Evolutionary conservation across 2,113 vertebrate species (phyloP), one percentile per base, ranked within the genome.

Genomic region (Albula goreensis): DNA sequence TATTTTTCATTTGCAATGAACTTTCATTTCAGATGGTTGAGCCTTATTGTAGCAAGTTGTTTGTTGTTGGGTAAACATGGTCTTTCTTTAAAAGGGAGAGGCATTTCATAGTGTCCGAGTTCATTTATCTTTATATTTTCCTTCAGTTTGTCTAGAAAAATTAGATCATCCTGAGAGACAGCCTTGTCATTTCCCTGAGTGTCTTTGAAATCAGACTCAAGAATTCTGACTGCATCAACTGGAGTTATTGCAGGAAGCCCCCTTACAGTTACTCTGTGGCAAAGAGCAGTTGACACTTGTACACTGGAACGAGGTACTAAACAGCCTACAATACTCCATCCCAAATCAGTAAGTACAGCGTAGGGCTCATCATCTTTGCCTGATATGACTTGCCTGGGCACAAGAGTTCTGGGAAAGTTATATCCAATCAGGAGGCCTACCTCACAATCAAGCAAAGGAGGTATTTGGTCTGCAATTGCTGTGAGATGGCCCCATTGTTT

Each of bases 141-240:
- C 13, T 79, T 51, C 11, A 85, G 31, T 50, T 50, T 83, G 17
- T 85, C 25, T 5, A 85, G 52, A 41, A 88, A 74, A 12, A 78
- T 49, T 2, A 85, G 10, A 50, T 88, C 87, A 13, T 88, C 87
- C 79, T 85, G 51, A 53, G 84, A 85, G 5, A 80, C 77, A 19
- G 77, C 80, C 13, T 86, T 83, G 15, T 66, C 52, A 50, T 83
- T 80, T 86, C 1, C 63, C 41, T 63, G 52, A 15, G 5, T 60
- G n/a, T 84, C 82, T 22, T 82, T 86, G 57, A 88, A 88, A 63
- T 88, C 88, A 53, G 53, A 80, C 22, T 83, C 53, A 4, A 88
- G 25, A 57, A 63, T 19, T 13, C 77, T 12, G n/a, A 86, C 84
- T 11, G 19, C 80, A 83, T 87, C 83, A 4, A 51, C 13, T 57